Conservation (phyloP, 2,888 invertebrate species). For the Scaptomyza parva region DNA sequence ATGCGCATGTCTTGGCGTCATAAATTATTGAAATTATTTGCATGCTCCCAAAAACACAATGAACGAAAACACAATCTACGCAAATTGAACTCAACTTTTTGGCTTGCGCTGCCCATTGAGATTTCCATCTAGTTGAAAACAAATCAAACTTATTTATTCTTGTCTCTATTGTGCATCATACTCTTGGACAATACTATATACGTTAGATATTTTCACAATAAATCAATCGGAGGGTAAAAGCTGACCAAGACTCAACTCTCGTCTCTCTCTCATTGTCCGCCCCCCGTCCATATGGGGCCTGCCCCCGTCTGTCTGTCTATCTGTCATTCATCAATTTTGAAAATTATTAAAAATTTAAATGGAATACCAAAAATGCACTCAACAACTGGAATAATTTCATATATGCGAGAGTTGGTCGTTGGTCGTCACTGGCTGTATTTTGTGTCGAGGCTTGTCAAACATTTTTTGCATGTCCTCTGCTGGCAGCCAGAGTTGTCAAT, state of each 20-base stretch:
- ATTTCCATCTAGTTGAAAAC: conserved; percentile 24
- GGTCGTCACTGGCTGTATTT: conserved; percentile 66
- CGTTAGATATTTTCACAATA: conserved; percentile 37
- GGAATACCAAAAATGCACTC: conserved; percentile 76
- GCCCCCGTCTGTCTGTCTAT: conserved; percentile 3
- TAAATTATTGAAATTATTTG: conserved; percentile 67
- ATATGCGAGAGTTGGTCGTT: conserved; percentile 23
- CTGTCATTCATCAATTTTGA: conserved; percentile 78
- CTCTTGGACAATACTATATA: conserved; percentile 15
- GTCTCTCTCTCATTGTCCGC: no score
- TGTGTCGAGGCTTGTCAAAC: conserved; percentile 76
- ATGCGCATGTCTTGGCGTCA: conserved; percentile 37
- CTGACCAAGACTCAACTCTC: conserved; percentile 20
- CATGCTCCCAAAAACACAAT: conserved; percentile 14
- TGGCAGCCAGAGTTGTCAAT: conserved; percentile 58
- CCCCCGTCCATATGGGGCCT: no score
- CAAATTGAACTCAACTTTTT: conserved; percentile 18
- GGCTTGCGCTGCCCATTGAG: conserved; percentile 35
- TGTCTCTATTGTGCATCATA: conserved; percentile 3
- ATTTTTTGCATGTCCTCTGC: conserved; percentile 61
- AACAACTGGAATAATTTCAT: conserved; percentile 48
- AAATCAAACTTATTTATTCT: conserved; percentile 34
- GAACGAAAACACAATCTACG: conserved; percentile 7
- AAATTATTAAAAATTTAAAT: conserved; percentile 82
- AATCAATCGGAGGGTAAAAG: conserved; percentile 52